These are phyloP conservation scores for Scytalopus superciliaris DNA, from an alignment of 2,113 vertebrate species.

Conservation along the genomic window DNA sequence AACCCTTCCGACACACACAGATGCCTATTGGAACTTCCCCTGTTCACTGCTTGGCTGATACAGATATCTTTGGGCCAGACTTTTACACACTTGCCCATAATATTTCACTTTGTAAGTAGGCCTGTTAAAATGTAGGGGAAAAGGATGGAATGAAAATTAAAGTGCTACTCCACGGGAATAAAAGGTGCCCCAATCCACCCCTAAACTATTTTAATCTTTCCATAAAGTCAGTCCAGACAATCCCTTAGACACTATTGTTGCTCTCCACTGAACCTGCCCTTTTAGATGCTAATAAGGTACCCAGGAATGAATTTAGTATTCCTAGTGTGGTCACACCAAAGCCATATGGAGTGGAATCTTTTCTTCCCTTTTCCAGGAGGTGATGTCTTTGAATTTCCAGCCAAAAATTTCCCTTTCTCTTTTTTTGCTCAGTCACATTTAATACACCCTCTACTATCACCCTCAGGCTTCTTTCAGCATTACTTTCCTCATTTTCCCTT, in stretches of 20 bases:
- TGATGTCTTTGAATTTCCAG: slow-evolving; percentile 55
- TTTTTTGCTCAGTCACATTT: slow-evolving; percentile 5
- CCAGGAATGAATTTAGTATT: slow-evolving; percentile 63
- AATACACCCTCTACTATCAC: slow-evolving; percentile 38
- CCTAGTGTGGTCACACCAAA: slow-evolving; percentile 62
- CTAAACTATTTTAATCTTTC: slow-evolving; percentile 63
- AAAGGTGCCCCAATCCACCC: slow-evolving; percentile 41
- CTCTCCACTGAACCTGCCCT: slow-evolving; percentile 60
- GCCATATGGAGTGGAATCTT: slow-evolving; percentile 36
- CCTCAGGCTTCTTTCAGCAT: slow-evolving; percentile 53
- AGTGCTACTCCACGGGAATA: not conserved
- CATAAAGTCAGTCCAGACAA: slow-evolving; percentile 48
- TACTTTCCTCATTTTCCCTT: slow-evolving; percentile 50
- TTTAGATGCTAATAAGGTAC: slow-evolving; percentile 60
- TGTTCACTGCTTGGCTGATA: not conserved
- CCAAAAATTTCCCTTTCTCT: slow-evolving; percentile 49
- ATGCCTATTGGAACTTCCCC: not conserved
- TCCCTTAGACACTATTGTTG: slow-evolving; percentile 45
- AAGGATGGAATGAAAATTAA: slow-evolving; percentile 15
- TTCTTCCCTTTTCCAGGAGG: slow-evolving; percentile 53
- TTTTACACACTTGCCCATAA: not conserved
- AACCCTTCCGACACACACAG: not conserved
- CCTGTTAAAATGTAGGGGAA: not conserved
- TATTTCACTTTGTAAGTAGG: slow-evolving; percentile 8
- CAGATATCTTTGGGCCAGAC: not conserved